Base-by-base conservation (phyloP, 2,888 invertebrate genomes). In the Drosophila mercatorum region DNA sequence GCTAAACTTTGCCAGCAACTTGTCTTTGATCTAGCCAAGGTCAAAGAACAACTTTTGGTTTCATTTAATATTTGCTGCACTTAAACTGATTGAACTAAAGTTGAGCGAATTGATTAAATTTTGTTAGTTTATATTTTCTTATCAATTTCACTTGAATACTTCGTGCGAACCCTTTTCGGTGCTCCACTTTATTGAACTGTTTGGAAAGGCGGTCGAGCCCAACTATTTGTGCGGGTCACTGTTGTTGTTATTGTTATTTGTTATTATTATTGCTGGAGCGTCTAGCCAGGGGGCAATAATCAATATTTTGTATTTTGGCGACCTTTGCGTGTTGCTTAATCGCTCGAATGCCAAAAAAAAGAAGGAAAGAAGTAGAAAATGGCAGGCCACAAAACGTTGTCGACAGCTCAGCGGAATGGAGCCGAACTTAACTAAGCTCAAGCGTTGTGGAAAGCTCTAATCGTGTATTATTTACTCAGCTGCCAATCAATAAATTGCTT, bases 291-390 rank as follows among this genome's bases (percentile, higher is more conserved):
- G 64, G 64, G 81, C 78, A 73, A 80, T 80, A 88, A 83, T 83
- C 83, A 88, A 83, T 83, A 88, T 61, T 64, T 68, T 51, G 62
- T 74, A 70, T 73, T 77, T 78, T 69, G 75, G 68, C 87, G 72
- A 79, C 88, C 87, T 79, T 86, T 88, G 86, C 84, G 87, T 84
- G 83, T 74, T 72, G 57, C 59, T 55, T 68, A 76, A 78, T 80
- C 67, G 78, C 64, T 57, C n/a, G 60, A 85, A 76, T 70, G 76
- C 68, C 67, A 61, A 65, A 62, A 31, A 34, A 3, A 28, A 28
- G 28, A 28, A 28, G 5, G 28, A 28, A 28, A 28, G 5, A 11
- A 11, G 17, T 3, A 51, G 31, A 51, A 51, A 22, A 62, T 34
- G 31, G n/a, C 31, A 11, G 11, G 51, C 51, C 55, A 43, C n/a